These are phyloP conservation scores for Acridotheres tristis DNA, from an alignment of 2,797 vertebrate species.

Conservation along the genomic window DNA sequence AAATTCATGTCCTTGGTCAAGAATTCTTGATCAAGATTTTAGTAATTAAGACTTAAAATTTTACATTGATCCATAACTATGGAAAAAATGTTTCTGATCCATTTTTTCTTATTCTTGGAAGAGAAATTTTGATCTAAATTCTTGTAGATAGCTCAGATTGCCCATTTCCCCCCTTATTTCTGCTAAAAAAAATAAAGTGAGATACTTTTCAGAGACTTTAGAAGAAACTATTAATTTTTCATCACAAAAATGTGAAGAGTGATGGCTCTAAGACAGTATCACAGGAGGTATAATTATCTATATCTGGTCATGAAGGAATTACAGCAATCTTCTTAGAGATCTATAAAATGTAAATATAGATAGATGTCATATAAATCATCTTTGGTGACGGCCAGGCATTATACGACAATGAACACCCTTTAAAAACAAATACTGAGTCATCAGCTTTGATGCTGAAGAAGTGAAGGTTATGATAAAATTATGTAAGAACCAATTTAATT, in stretches of 20 bases:
- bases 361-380: neutral
- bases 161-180: neutral
- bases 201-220: neutral
- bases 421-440: conserved; percentile 41
- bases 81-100: neutral
- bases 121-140: neutral
- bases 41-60: neutral
- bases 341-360: neutral
- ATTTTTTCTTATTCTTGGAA: neutral
- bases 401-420: neutral
- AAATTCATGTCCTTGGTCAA: neutral
- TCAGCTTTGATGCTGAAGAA: neutral
- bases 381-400: neutral
- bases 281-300: neutral
- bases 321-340: neutral
- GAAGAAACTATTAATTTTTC: neutral
- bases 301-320: neutral
- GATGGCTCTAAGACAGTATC: neutral
- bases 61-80: neutral
- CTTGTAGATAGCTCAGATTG: neutral
- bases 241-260: neutral
- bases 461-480: neutral
- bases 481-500: conserved; percentile 10
- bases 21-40: neutral
- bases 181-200: neutral